Base-by-base conservation (phyloP, 2,888 invertebrate genomes). In the Spodoptera picta region DNA sequence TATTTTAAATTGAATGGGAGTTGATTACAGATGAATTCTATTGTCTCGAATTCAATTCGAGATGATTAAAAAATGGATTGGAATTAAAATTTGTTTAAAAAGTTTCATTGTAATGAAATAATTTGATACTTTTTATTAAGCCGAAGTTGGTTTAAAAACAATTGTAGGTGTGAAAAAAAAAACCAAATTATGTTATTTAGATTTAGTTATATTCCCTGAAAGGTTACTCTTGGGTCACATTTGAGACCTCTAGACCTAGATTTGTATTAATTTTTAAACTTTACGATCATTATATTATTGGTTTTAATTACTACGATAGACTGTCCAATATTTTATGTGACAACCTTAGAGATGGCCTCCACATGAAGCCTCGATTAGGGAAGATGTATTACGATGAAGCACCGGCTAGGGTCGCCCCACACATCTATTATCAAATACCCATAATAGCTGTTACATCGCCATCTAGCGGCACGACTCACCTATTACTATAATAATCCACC, bases 331-430 rank as follows among this genome's bases (percentile, higher is more conserved):
- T 46, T 9, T 10, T 23, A 12, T 9, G 65, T 53, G 77, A 63
- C 75, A 80, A 65, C 80, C 75, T 64, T 80, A 59, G 11, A 31
- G 5, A 53, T 59, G 43, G 65, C 45, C 62, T 56, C 66, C 69
- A 67, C 64, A 62, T 70, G 51, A 64, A 75, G 65, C 73, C 73
- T 72, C 84, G 79, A 83, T 87, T 87, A 87, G 75, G 77, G 82
- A 87, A 86, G 87, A 87, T 83, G 85, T 84, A 87, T 85, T 83
- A 83, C 84, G 82, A 85, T 87, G 87, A 87, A 87, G 87, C 86
- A 83, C 82, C 78, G 63, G 50, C 69, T 73, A 51, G 78, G 80
- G 79, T 69, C 69, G 69, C 77, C 68, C 49, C 67, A 68, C 69
- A 78, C 60, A 80, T 78, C 66, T 73, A 75, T 80, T 79, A 77